Conservation (phyloP, 2,888 invertebrate genomes). For the Uropetala carovei region DNA sequence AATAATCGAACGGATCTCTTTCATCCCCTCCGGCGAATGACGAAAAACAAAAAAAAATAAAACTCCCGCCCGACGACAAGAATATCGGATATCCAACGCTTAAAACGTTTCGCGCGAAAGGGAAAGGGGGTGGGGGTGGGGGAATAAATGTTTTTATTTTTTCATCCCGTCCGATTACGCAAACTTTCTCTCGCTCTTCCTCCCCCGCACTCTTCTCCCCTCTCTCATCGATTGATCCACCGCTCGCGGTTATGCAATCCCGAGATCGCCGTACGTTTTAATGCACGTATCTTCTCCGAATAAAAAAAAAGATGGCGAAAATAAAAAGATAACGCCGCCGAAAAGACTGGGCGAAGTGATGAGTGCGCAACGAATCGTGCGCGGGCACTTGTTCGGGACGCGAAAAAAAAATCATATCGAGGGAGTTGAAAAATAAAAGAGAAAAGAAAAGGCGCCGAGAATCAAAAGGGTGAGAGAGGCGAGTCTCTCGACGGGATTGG, state of each 20-base stretch:
- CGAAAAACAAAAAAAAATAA: background rate
- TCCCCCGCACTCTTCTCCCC: background rate
- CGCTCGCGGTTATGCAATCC: slow-evolving; percentile 34
- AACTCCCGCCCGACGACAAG: background rate
- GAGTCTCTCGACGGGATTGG: slow-evolving; percentile 7
- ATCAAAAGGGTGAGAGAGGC: too few relatives aligned
- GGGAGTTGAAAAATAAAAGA: background rate
- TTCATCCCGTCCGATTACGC: slow-evolving; percentile 49
- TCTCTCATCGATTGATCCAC: slow-evolving; percentile 8
- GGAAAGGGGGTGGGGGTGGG: background rate
- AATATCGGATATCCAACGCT: background rate
- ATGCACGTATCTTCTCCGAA: background rate
- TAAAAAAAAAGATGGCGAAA: background rate
- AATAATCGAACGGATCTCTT: background rate
- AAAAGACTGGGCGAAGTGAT: background rate
- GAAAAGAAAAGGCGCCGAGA: too few relatives aligned
- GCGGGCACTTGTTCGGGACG: slow-evolving; percentile 7
- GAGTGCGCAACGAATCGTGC: slow-evolving; percentile 17
- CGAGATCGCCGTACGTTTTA: slow-evolving; percentile 20
- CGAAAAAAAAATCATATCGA: background rate
- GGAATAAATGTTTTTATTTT: background rate
- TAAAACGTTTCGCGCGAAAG: slow-evolving; percentile 18
- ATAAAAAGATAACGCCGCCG: background rate
- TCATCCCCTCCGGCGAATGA: background rate
- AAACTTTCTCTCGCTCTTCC: slow-evolving; percentile 22